These are phyloP conservation scores for Saturnia japonica DNA, from an alignment of 2,888 invertebrate genomes.

Conservation along the genomic window DNA sequence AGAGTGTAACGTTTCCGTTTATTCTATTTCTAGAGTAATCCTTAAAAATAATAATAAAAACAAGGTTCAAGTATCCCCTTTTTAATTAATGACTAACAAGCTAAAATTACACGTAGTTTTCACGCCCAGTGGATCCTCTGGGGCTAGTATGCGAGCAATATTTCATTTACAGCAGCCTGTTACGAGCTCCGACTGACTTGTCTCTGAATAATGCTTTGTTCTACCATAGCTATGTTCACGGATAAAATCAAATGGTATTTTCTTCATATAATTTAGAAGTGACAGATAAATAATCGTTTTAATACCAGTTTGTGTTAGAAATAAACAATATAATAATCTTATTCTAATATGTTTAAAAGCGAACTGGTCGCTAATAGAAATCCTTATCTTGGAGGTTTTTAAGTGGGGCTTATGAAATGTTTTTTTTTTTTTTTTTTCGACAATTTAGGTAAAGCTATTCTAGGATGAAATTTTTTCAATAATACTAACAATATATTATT, in stretches of 20 bases:
- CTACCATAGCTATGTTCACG: conserved; percentile 41
- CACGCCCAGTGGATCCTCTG: conserved; percentile 33
- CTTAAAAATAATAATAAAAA: background rate
- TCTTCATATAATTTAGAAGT: conserved; percentile 5
- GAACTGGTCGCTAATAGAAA: background rate
- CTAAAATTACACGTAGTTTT: conserved; percentile 40
- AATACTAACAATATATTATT: background rate
- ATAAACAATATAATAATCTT: background rate
- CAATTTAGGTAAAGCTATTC: background rate
- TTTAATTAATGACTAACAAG: conserved; percentile 41
- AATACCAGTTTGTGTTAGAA: background rate
- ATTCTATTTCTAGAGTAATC: background rate
- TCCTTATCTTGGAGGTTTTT: background rate
- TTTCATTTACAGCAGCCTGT: conserved; percentile 55
- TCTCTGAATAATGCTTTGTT: conserved; percentile 51
- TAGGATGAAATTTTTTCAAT: background rate
- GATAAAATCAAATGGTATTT: conserved; percentile 45
- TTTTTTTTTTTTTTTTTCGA: background rate
- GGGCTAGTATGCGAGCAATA: conserved; percentile 48
- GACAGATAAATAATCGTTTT: background rate
- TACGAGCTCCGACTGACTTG: conserved; percentile 55
- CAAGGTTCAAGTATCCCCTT: conserved; percentile 20
- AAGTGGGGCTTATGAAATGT: background rate
- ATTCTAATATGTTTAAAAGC: background rate
- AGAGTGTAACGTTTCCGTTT: background rate